Conservation (phyloP, 2,888 invertebrate species). For the Nematopogon swammerdamellus region DNA sequence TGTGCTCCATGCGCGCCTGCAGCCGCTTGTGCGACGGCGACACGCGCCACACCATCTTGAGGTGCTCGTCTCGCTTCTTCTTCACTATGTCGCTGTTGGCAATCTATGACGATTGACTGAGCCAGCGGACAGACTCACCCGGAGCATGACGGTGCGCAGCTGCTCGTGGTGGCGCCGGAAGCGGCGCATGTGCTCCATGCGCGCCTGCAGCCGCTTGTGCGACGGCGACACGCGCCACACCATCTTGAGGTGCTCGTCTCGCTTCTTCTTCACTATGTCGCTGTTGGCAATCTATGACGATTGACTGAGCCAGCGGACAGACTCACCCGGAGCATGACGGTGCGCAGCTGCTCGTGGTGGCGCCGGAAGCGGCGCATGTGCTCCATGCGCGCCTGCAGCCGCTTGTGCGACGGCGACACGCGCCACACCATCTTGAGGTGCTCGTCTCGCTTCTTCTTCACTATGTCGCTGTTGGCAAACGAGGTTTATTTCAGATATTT, state of each 20-base stretch:
- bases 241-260: conserved; percentile 97
- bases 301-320: too few relatives aligned
- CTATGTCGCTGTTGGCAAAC: conserved; percentile 73
- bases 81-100: conserved; percentile 87
- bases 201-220: conserved; percentile 91
- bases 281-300: conserved; percentile 44
- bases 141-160: conserved; percentile 91
- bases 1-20: conserved; percentile 95
- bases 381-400: conserved; percentile 93
- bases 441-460: conserved; percentile 97
- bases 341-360: conserved; percentile 96
- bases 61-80: conserved; percentile 95
- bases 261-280: conserved; percentile 97
- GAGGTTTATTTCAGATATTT: too few relatives aligned
- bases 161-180: conserved; percentile 98
- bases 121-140: too few relatives aligned
- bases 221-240: conserved; percentile 94
- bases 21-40: conserved; percentile 94
- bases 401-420: conserved; percentile 92
- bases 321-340: conserved; percentile 82
- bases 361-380: conserved; percentile 95
- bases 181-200: conserved; percentile 97
- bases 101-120: too few relatives aligned
- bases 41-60: conserved; percentile 98
- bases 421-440: conserved; percentile 98